Evolutionary conservation across 2,113 vertebrate species (phyloP), one percentile per base, ranked within the genome.

Genomic region (Aplodontia rufa): DNA sequence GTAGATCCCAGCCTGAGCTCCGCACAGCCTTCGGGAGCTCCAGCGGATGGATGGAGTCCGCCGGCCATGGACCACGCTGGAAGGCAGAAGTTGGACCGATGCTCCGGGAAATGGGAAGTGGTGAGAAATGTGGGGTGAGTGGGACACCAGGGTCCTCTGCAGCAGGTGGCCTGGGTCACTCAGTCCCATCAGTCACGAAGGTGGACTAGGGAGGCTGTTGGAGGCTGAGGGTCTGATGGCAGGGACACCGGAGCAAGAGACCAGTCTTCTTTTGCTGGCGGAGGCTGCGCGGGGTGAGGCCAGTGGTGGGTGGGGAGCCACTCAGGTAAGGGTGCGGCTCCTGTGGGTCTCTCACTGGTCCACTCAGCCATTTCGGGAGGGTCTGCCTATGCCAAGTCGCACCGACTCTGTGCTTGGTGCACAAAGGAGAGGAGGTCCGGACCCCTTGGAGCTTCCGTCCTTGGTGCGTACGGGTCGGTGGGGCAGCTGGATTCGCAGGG

Each of bases 1-100:
- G 42, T 51, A 45, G 26, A 45, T 19, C 28, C 30, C 53, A 69
- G 28, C 13, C 28, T 1, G 37, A 20, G 2, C 13, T 2, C 26
- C 3, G 4, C 24, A 37, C 28, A 5, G 19, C 32, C 2, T 1
- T 14, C 2, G 26, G 17, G 17, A 42, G 28, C 53, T 60, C 53
- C 75, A 26, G 68, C 14, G 53, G 47, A 78, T n/a, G 13, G 42
- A 49, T 17, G 4, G 22, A 26, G 12, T 11, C 10, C 75, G 37
- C 0, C 3, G 8, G 68, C 64, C 3, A 8, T 12, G 69, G 47
- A 22, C 30, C 47, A 3, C 0, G 0, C 2, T 12, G 8, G 60
- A n/a, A 51, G 22, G 26, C 35, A 4, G 30, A 5, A 19, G 51
- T 13, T 8, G 12, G 45, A 32, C 24, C 78, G 5, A 40, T 42